A percentile compares a stretch with the other conserved stretches of the same genome.
Evolutionary conservation across 2,113 vertebrate species (phyloP).

Genomic region (Canis aureus): DNA sequence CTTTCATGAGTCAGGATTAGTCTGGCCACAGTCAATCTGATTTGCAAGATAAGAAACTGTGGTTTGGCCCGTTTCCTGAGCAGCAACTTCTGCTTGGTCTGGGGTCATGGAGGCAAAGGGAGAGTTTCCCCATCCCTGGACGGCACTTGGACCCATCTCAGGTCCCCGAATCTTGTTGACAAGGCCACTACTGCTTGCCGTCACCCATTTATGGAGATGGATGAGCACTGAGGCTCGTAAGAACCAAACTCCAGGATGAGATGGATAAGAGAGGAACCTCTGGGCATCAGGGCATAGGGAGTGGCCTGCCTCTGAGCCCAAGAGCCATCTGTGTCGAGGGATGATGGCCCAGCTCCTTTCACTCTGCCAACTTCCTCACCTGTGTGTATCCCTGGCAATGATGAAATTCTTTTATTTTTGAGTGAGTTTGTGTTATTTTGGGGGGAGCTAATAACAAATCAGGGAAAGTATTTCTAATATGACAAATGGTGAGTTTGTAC

Average conservation of each 20-base stretch:
- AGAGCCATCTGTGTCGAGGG: no score
- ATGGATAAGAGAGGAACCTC: accelerated
- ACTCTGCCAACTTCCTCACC: neutral
- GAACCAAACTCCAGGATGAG: neutral
- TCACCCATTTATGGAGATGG: neutral
- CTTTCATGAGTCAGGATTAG: neutral
- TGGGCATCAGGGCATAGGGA: neutral
- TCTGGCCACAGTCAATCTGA: neutral
- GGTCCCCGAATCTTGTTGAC: neutral
- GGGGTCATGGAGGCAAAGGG: neutral
- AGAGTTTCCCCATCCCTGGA: neutral
- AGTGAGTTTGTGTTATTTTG: neutral
- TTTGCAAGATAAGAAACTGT: neutral
- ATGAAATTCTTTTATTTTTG: neutral
- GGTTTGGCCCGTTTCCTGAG: neutral
- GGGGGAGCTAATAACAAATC: neutral
- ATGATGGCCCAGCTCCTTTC: neutral
- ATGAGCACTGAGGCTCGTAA: neutral
- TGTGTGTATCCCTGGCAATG: neutral
- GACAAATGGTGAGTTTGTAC: neutral
- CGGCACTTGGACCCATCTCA: neutral
- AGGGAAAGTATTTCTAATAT: neutral
- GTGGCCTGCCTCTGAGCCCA: neutral
- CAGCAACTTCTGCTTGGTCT: neutral
- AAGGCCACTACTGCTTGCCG: neutral